A percentile compares a stretch with the other conserved stretches of the same genome.
These are phyloP conservation scores for Drosophila truncata DNA, from an alignment of 1,140 invertebrate species.

Conservation along the genomic window DNA sequence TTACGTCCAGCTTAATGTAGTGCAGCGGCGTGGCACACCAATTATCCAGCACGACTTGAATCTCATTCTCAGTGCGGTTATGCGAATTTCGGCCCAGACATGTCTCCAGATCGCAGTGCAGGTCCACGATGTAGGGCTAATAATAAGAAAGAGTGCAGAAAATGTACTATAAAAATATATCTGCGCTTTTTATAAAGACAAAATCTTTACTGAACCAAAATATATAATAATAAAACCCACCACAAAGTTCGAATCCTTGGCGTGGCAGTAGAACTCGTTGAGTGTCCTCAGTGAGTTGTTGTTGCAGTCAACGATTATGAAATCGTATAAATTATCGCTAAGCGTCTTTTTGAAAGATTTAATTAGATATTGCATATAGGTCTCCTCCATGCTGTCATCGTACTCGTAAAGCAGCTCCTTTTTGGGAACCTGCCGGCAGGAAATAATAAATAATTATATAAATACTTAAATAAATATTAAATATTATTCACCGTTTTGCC, in stretches of 20 bases:
- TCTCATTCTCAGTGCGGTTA: slow-evolving; percentile 91
- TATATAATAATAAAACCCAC: slow-evolving; percentile 86
- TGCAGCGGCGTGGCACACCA: slow-evolving; percentile 92
- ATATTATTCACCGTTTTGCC: slow-evolving; percentile 89
- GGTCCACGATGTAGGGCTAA: slow-evolving; percentile 87
- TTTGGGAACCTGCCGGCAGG: slow-evolving; percentile 86
- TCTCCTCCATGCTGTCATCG: slow-evolving; percentile 93
- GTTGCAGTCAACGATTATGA: slow-evolving; percentile 96
- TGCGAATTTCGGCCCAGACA: slow-evolving; percentile 95
- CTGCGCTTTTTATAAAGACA: no score
- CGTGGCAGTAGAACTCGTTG: slow-evolving; percentile 95
- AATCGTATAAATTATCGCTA: slow-evolving; percentile 95
- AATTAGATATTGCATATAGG: slow-evolving; percentile 92
- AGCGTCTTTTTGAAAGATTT: slow-evolving; percentile 97
- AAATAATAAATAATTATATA: neutral
- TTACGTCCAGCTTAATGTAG: slow-evolving; percentile 91
- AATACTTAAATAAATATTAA: neutral
- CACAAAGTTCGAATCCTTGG: slow-evolving; percentile 95
- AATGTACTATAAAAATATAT: neutral
- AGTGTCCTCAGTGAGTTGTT: slow-evolving; percentile 93
- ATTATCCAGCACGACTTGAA: slow-evolving; percentile 90
- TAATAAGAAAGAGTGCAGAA: slow-evolving; percentile 12
- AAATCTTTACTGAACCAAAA: no score
- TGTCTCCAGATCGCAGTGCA: slow-evolving; percentile 91
- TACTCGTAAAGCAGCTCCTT: slow-evolving; percentile 96